These are phyloP conservation scores for Gari tellinella DNA, from an alignment of 2,888 invertebrate species.

Conservation along the genomic window DNA sequence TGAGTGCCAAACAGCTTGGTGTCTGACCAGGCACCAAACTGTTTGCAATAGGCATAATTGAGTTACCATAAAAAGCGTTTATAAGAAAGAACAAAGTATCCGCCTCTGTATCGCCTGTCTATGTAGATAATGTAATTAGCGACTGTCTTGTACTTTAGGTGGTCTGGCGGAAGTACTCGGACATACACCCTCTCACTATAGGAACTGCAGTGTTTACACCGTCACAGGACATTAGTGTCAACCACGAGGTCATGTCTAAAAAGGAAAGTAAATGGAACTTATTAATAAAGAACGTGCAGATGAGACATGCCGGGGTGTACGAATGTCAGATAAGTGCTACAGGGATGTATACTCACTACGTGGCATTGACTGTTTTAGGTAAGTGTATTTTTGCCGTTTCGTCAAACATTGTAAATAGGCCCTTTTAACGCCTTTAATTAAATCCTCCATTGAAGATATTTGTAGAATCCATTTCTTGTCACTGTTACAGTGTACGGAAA, in stretches of 20 bases:
- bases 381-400: slow-evolving; percentile 19
- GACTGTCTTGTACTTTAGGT: slow-evolving; percentile 61
- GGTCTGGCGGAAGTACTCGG: slow-evolving; percentile 70
- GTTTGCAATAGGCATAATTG: too few relatives aligned
- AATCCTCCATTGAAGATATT: too few relatives aligned
- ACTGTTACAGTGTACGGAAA: too few relatives aligned
- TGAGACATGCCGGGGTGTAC: slow-evolving; percentile 71
- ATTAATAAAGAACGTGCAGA: slow-evolving; percentile 67
- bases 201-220: slow-evolving; percentile 64
- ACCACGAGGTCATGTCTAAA: slow-evolving; percentile 57
- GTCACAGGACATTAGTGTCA: slow-evolving; percentile 60
- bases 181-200: slow-evolving; percentile 71
- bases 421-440: too few relatives aligned
- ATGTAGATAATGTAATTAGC: too few relatives aligned
- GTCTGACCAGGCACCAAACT: too few relatives aligned
- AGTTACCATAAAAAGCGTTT: too few relatives aligned
- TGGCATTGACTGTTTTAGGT: slow-evolving; percentile 70
- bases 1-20: too few relatives aligned
- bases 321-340: slow-evolving; percentile 74
- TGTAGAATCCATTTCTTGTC: too few relatives aligned
- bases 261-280: slow-evolving; percentile 67
- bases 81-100: too few relatives aligned
- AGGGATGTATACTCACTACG: slow-evolving; percentile 58
- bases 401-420: background rate
- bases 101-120: too few relatives aligned